Evolutionary conservation across 35 echinoderm and acorn worm species (phyloP), one percentile per base, ranked within the genome.

Genomic region (Lytechinus pictus): DNA sequence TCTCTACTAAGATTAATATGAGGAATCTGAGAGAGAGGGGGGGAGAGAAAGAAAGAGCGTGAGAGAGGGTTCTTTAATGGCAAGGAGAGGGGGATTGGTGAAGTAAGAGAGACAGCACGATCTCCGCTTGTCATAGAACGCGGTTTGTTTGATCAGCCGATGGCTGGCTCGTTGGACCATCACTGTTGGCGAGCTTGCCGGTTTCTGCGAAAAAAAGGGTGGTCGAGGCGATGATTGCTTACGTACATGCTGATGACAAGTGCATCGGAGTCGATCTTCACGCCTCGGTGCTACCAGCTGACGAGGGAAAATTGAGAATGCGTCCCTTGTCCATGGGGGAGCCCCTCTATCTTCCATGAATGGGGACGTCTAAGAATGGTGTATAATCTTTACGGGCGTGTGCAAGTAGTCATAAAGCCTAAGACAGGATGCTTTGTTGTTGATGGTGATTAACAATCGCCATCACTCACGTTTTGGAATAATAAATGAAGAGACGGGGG

Each of bases 91-190:
- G 33, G 66, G 66, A 79, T n/a, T 24, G 66, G 3, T 7, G 66
- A 24, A 79, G n/a, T n/a, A 79, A 79, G 66, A 79, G 66, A 24
- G 66, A n/a, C n/a, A 14, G 66, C 66, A 79, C 66, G 66, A 79
- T 79, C 66, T n/a, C 6, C 0, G 19, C 66, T 79, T 79, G 66
- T 79, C 66, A 14, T 71, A 71, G 61, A 24, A 79, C n/a, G 66
- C 21, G 66, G 66, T 79, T 79, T 79, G 66, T 79, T 79, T 79
- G 66, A 79, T 79, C 66, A 79, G 66, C 66, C 66, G 66, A 79
- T 79, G 66, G n/a, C 66, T 4, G 21, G 66, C 66, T 14, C 66
- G 66, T 24, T 5, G 66, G 21, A 79, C 19, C 66, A 79, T 79
- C 66, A 79, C 19, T 79, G 66, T 24, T 24, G 14, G 19, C 19